Base-by-base conservation (phyloP, 1,140 invertebrate genomes). In the Cryptotermes secundus region DNA sequence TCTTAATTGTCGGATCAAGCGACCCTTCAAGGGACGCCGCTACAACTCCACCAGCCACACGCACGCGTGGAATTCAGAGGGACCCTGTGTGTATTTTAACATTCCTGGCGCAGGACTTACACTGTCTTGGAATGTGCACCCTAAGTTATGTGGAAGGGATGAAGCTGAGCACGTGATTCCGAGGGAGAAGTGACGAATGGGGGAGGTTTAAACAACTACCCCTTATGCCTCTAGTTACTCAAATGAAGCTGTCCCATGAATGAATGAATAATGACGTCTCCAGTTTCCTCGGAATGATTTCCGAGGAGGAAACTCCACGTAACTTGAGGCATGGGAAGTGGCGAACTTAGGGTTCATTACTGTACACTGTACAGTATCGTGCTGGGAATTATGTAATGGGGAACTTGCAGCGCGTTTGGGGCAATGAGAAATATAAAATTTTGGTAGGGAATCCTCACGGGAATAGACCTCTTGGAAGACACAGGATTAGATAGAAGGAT, bases 61-160 rank as follows among this genome's bases (percentile, higher is more conserved):
- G 45, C n/a, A n/a, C n/a, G 45, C 14, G 12, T 49, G 19, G 19
- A 49, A 49, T 49, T 49, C 59, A 72, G 14, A 72, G 26, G 59
- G 59, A 72, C 14, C 26, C 7, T 26, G 9, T 72, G 59, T 72
- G 59, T 72, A 31, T 72, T n/a, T 49, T 49, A 49, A 72, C 59
- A 72, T 72, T 72, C 59, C 59, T 72, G 59, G n/a, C 26, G 59
- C 59, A 72, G 59, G n/a, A 72, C 59, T 72, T 72, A 72, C 59
- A 72, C 59, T 72, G 59, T 31, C 59, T 26, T n/a, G 59, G 59
- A 72, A 72, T 72, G 59, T 72, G 26, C 59, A 31, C 59, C 59
- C 59, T 72, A 31, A 49, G 45, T 49, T 49, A 49, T 49, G 45
- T 49, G 45, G 45, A 49, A 49, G 45, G 45, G 45, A 19, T 49